Evolutionary conservation across 2,113 vertebrate genomes (phyloP), one percentile per base, ranked within the genome.

Genomic region (Tupaia chinensis): DNA sequence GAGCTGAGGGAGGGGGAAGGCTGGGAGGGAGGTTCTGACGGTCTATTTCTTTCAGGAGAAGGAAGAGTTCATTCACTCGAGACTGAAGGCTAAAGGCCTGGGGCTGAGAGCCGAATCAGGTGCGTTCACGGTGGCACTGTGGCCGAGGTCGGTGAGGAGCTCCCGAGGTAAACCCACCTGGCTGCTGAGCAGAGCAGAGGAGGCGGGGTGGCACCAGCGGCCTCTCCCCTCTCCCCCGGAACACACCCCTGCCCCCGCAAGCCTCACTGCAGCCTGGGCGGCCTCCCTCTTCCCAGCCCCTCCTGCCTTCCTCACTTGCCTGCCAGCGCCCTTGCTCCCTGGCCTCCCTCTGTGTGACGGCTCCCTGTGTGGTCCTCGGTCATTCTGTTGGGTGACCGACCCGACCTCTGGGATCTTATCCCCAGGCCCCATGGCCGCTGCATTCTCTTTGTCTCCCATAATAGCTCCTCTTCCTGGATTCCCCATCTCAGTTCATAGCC

Each of bases 11-110:
- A 5, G 20, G 7, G 16, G 85, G 14, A 15, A 29, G 27, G 7
- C 0, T 1, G 20, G 63, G 34, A 53, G 20, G 32, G 22, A 25
- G 5, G 22, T 63, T 83, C 76, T 95, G 76, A 92, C 80, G 89
- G 84, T 88, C 1, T 72, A 91, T 27, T 0, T 96, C 54, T 99
- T 98, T 96, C 97, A 99, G 99, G 99, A 99, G 96, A 99, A 99
- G 98, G 99, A 99, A 94, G 97, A 98, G 82, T 99, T 99, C 95
- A 98, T 99, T 90, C 92, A 86, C 61, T 99, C 99, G 25, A 98
- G 99, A 61, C 98, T 99, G 73, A 98, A 98, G 91, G 97, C 98
- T 20, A 99, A 99, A 95, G 99, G 99, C 89, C 96, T 99, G 98
- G 98, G 97, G 63, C 54, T 95, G 77, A 98, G 97, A 87, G 98